Evolutionary conservation across 2,888 invertebrate species (phyloP).

Genomic region (Nesidiocoris tenuis): DNA sequence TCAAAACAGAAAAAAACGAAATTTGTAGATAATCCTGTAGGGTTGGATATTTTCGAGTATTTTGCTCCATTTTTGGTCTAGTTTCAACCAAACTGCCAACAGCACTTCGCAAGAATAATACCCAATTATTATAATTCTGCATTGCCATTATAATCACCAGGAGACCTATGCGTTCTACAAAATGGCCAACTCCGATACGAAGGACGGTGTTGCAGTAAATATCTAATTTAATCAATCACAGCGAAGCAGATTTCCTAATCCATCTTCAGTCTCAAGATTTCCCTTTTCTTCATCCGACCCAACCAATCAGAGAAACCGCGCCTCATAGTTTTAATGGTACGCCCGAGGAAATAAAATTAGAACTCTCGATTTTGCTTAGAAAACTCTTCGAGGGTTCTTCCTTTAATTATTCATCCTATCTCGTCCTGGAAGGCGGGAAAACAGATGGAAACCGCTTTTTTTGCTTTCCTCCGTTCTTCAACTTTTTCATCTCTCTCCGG

Average conservation of each 20-base stretch:
- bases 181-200: too few species aligned
- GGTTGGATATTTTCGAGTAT: too few species aligned
- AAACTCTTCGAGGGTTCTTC: background rate
- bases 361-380: conserved; percentile 1
- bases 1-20: too few species aligned
- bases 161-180: too few species aligned
- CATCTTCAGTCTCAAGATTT: background rate
- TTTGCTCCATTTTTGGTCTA: too few species aligned
- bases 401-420: background rate
- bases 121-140: too few species aligned
- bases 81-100: too few species aligned
- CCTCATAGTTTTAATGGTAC: background rate
- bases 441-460: background rate
- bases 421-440: background rate
- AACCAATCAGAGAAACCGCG: background rate
- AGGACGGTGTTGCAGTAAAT: too few species aligned
- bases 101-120: too few species aligned
- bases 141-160: too few species aligned
- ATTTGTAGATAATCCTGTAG: too few species aligned
- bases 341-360: background rate
- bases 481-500: background rate
- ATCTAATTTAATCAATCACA: too few species aligned
- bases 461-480: background rate
- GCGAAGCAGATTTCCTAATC: background rate
- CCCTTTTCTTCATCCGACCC: background rate